phyloP scores from a whole-genome alignment of 53 echinoderm and acorn worm genomes.

The Mesocentrotus franciscanus region DNA sequence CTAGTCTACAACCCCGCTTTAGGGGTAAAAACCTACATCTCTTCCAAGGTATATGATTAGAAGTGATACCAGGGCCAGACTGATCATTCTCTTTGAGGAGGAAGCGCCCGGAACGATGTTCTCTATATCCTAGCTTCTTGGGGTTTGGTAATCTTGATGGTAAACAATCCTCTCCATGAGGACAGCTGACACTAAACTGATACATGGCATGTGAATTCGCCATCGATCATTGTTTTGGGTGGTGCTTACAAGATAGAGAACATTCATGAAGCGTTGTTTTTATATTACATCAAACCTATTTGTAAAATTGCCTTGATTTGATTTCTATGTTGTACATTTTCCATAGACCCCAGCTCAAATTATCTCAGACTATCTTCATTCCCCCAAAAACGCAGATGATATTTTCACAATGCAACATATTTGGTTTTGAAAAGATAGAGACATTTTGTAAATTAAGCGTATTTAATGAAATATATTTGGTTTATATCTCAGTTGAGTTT shows the following conservation, averaged over 20 bases:
- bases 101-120: conserved; percentile 10
- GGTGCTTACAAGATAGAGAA: neutral
- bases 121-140: neutral
- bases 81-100: conserved; percentile 4
- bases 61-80: conserved; percentile 24
- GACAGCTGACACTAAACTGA: conserved; percentile 24
- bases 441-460: neutral
- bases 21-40: conserved; percentile 36
- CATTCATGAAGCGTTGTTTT: neutral
- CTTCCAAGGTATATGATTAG: conserved; percentile 21
- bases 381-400: neutral
- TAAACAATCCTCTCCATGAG: neutral
- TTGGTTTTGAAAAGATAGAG: neutral
- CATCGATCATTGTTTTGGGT: neutral
- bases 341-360: neutral
- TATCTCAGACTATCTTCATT: neutral
- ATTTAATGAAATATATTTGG: neutral
- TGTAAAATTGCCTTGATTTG: neutral
- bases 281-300: neutral
- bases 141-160: neutral
- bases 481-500: neutral
- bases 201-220: neutral
- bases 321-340: too few species aligned
- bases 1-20: conserved; percentile 2
- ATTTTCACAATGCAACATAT: neutral